Percentiles rank a stretch among this genome's conserved stretches.
phyloP scores from a whole-genome alignment of 2,888 invertebrate species.

The Conistra vaccinii region DNA sequence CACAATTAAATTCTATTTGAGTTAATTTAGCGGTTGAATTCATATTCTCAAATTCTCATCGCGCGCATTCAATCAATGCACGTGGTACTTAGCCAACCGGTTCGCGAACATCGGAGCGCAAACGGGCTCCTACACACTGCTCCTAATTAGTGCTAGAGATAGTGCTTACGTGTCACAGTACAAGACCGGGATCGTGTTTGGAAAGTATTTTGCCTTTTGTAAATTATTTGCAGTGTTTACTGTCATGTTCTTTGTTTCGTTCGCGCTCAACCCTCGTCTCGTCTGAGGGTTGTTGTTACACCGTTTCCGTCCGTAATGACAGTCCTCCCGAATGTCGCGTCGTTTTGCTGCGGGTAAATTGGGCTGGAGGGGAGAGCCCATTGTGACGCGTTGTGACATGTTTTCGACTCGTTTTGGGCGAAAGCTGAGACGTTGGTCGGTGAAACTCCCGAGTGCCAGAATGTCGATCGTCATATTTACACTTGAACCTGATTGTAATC shows the following conservation, averaged over 20 bases:
- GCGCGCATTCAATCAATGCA: not conserved
- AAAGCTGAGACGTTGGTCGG: constrained; percentile 49
- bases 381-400: constrained; percentile 41
- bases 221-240: constrained; percentile 62
- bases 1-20: not conserved
- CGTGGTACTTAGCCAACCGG: not conserved
- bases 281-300: constrained; percentile 55
- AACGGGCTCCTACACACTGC: constrained; percentile 11
- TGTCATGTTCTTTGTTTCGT: constrained; percentile 54
- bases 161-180: constrained; percentile 1
- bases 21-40: not conserved
- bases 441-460: constrained; percentile 34
- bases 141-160: constrained; percentile 40
- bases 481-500: constrained; percentile 28
- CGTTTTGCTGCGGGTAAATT: constrained; percentile 36
- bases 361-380: constrained; percentile 25
- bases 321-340: constrained; percentile 23
- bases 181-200: constrained; percentile 20
- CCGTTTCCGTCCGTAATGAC: constrained; percentile 55
- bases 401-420: constrained; percentile 54
- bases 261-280: constrained; percentile 55
- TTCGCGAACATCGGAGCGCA: not conserved
- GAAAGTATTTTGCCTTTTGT: constrained; percentile 49
- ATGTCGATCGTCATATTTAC: constrained; percentile 7
- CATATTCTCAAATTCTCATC: not conserved